Evolutionary conservation across 1,140 invertebrate species (phyloP).

Genomic region (Tribolium madens): DNA sequence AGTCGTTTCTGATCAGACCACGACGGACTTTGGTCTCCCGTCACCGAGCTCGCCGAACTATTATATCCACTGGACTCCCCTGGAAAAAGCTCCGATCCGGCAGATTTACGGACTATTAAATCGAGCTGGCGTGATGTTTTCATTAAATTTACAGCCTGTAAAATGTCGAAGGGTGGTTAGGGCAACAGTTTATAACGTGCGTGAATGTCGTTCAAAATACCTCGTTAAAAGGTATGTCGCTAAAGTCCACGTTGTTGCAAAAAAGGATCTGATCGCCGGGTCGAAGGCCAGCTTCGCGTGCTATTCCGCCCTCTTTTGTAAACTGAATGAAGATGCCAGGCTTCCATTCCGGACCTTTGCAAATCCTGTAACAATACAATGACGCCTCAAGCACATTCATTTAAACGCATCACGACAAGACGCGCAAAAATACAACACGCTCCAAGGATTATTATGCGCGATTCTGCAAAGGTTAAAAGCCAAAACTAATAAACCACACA

Average conservation of each 20-base stretch:
- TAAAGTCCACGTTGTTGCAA: conserved; percentile 87
- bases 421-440: neutral
- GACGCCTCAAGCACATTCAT: neutral
- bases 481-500: conserved; percentile 12
- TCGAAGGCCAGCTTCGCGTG: conserved; percentile 86
- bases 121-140: conserved; percentile 81
- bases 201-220: conserved; percentile 65
- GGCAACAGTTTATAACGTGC: conserved; percentile 1
- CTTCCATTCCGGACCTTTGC: conserved; percentile 86
- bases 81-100: conserved; percentile 80
- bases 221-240: conserved; percentile 83
- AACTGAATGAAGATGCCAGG: conserved; percentile 92
- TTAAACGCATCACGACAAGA: conserved; percentile 1
- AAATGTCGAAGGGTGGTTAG: conserved; percentile 42
- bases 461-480: conserved; percentile 6
- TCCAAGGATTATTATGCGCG: conserved; percentile 9
- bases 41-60: conserved; percentile 81
- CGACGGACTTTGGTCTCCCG: conserved; percentile 77
- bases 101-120: conserved; percentile 78
- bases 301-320: conserved; percentile 90
- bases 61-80: conserved; percentile 85
- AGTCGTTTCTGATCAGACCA: conserved; percentile 73
- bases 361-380: conserved; percentile 71
- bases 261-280: conserved; percentile 93
- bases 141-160: conserved; percentile 80